Evolutionary conservation across 2,888 invertebrate species (phyloP).

Genomic region (Dicyrtoma fusca): DNA sequence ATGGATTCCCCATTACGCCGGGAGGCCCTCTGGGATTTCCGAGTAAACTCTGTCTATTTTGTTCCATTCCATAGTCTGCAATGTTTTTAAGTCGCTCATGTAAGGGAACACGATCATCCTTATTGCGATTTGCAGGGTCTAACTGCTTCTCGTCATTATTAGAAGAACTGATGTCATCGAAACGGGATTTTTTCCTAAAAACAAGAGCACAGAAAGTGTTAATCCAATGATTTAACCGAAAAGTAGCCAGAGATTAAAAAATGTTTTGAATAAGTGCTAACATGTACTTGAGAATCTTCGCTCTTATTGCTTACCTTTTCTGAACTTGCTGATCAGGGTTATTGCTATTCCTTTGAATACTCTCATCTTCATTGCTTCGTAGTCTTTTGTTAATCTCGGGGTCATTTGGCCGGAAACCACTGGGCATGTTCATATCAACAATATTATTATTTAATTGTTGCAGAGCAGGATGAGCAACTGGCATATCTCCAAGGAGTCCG

Average conservation of each 20-base stretch:
- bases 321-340: conserved; percentile 8
- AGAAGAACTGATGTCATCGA: conserved; percentile 11
- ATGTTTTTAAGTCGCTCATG: conserved; percentile 30
- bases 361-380: conserved; percentile 6
- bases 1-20: not conserved
- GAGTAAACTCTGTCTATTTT: conserved; percentile 1
- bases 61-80: conserved; percentile 30
- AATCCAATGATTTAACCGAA: not conserved
- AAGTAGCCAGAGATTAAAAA: not conserved
- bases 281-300: too few species aligned
- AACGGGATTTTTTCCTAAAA: conserved; percentile 34
- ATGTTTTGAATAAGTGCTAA: too few species aligned
- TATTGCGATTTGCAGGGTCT: conserved; percentile 4
- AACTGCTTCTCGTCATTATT: not conserved
- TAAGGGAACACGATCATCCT: conserved; percentile 29
- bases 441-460: conserved; percentile 13
- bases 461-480: conserved; percentile 17
- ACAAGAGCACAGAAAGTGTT: not conserved
- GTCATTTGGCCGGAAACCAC: not conserved
- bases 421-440: not conserved
- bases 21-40: conserved; percentile 15
- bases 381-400: conserved; percentile 19
- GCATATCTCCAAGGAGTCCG: conserved; percentile 55
- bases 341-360: not conserved
- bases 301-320: conserved; percentile 23